phyloP scores from a whole-genome alignment of 2,113 vertebrate genomes.

The Toxostoma redivivum region DNA sequence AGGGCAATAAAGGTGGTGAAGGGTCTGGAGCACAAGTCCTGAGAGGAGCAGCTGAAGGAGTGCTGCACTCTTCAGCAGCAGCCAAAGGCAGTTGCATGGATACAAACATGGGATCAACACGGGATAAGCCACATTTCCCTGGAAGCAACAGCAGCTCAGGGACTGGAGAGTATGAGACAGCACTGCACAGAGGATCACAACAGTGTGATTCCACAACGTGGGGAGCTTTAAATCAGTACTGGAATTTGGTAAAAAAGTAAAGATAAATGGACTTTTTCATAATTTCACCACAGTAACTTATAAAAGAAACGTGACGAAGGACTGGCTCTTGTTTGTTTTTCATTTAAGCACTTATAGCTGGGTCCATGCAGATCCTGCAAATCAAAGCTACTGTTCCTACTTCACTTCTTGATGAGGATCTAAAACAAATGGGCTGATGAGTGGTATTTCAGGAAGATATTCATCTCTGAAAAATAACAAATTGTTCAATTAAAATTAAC shows the following conservation, averaged over 20 bases:
- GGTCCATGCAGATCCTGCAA: not conserved
- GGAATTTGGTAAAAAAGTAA: not conserved
- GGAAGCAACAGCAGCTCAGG: not conserved
- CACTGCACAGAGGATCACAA: not conserved
- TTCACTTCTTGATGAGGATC: not conserved
- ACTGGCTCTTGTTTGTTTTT: not conserved
- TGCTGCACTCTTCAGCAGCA: not conserved
- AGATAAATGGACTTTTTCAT: not conserved
- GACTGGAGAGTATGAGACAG: not conserved
- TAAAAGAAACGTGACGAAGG: not conserved
- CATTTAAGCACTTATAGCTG: not conserved
- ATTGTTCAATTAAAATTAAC: not conserved
- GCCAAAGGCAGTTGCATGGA: not conserved
- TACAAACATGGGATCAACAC: rapidly evolving
- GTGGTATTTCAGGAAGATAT: not conserved
- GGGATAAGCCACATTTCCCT: not conserved
- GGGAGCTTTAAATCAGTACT: not conserved
- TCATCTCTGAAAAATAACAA: not conserved
- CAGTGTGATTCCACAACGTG: not conserved
- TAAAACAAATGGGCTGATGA: not conserved
- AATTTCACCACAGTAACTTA: not conserved
- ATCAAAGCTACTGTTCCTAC: not conserved
- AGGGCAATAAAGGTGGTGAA: not conserved
- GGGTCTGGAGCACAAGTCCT: not conserved
- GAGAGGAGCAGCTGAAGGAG: not conserved